phyloP scores from a whole-genome alignment of 2,113 vertebrate species.

The Aplodontia rufa region DNA sequence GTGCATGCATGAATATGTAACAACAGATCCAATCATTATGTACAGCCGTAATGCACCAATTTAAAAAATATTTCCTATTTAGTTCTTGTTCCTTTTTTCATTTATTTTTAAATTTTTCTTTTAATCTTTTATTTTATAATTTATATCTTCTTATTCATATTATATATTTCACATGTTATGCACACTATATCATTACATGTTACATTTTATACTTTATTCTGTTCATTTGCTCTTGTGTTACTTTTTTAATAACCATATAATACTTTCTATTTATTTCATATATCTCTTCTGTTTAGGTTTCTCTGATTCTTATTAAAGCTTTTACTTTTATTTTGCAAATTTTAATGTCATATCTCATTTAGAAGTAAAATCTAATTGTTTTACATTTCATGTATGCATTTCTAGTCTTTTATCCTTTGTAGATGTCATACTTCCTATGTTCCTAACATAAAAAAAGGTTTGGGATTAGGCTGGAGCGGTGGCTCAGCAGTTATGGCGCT shows the following conservation, averaged over 20 bases:
- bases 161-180: neutral
- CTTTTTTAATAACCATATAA: conserved; percentile 24
- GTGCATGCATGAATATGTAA: too few relatives aligned
- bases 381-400: neutral
- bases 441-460: neutral
- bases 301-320: neutral
- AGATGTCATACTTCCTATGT: neutral
- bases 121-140: neutral
- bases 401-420: neutral
- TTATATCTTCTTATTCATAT: neutral
- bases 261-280: neutral
- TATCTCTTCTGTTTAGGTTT: neutral
- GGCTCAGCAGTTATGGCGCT: too few relatives aligned
- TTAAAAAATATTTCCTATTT: neutral
- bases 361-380: conserved; percentile 12
- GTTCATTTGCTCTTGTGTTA: neutral
- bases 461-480: too few relatives aligned
- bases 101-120: neutral
- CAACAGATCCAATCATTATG: too few relatives aligned
- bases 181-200: neutral
- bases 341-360: neutral
- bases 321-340: conserved; percentile 4
- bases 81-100: neutral
- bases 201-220: neutral
- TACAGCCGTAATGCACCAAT: too few relatives aligned